phyloP scores from a whole-genome alignment of 2,888 invertebrate genomes.

The Hydrotaea diabolus region DNA sequence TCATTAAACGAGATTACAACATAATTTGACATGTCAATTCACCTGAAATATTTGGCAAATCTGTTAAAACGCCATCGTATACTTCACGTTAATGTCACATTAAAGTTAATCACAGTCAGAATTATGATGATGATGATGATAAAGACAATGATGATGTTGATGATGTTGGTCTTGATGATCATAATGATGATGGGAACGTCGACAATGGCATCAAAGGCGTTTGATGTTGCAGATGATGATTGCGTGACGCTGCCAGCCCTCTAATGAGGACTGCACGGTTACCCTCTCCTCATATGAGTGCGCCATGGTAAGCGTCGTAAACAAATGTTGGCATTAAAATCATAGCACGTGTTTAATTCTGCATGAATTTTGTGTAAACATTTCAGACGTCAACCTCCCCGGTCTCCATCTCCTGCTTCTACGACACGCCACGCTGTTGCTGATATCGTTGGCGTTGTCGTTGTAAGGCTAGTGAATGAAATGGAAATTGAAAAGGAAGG shows the following conservation, averaged over 20 bases:
- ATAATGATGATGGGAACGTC: not conserved
- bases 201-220: too few relatives aligned
- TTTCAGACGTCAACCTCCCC: not conserved
- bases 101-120: not conserved
- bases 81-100: not conserved
- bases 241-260: too few relatives aligned
- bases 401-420: not conserved
- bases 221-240: too few relatives aligned
- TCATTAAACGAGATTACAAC: not conserved
- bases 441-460: not conserved
- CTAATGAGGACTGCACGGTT: too few relatives aligned
- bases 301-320: not conserved
- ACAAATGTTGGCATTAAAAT: not conserved
- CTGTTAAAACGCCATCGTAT: not conserved
- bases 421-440: not conserved
- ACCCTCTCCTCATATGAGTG: not conserved
- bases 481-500: not conserved
- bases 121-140: not conserved
- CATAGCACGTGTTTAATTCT: slow-evolving; percentile 15
- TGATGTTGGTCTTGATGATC: too few relatives aligned
- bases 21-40: not conserved
- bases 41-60: not conserved
- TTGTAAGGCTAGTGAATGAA: slow-evolving; percentile 4
- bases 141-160: too few relatives aligned
- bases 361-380: not conserved